Base-by-base conservation (phyloP, 2,888 invertebrate species). In the Baronia brevicornis region DNA sequence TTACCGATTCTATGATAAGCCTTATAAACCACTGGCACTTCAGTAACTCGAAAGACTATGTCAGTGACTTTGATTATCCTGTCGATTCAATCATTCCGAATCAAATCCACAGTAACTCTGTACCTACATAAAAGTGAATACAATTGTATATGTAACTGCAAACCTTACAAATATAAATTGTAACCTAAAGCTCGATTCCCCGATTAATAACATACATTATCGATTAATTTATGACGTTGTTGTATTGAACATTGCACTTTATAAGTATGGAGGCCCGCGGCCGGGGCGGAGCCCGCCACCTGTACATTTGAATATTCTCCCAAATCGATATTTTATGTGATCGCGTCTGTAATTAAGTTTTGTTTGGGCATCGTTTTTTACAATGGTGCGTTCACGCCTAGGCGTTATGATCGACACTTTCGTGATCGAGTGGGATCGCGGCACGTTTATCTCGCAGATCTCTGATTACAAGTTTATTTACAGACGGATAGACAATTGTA, bases 251-350 rank as follows among this genome's bases (percentile, higher is more conserved):
- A 55, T 39, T 43, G 37, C 32, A 39, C 29, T 30, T 27, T 28
- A 59, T 54, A 64, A 69, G 70, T 66, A 75, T 65, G 57, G 65
- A 48, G 46, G 73, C 73, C 77, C 41, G 58, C 43, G 73, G 78
- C 56, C 34, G 48, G 60, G 78, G 78, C 78, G 78, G 65, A 47
- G 43, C 64, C 48, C 51, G 64, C 66, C 80, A 80, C 82, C 79
- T 79, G 78, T 57, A 45, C 68, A 60, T 69, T 71, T 62, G 69
- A 65, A 68, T 70, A 65, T 69, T 62, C 61, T 60, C 69, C 69
- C 70, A 70, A 75, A 73, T 66, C 79, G 69, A 80, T 82, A 82
- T 74, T 75, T 82, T 73, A 79, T 73, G 56, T 68, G 72, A 66
- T 65, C 68, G 58, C 53, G 60, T 60, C 60, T 78, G 77, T 80